Evolutionary conservation across 1,140 invertebrate species (phyloP).

Genomic region (Aphelenchoides besseyi): DNA sequence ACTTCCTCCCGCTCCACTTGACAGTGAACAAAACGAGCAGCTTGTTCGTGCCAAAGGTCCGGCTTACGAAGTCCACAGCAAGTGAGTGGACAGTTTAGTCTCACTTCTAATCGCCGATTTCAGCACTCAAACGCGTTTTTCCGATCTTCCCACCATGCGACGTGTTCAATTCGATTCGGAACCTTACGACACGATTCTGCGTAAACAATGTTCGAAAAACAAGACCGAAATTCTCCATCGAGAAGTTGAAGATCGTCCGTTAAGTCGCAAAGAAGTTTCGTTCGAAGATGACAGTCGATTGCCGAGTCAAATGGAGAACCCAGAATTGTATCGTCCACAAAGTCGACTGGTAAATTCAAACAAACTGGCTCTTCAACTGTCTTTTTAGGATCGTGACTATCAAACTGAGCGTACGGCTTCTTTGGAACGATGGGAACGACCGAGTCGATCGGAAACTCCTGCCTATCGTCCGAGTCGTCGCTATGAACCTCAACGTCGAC

Average conservation of each 20-base stretch:
- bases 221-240: neutral
- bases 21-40: neutral
- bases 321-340: neutral
- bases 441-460: neutral
- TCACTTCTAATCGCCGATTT: neutral
- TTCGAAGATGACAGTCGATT: neutral
- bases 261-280: neutral
- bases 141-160: conserved; percentile 6
- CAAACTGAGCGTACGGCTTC: neutral
- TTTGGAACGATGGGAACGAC: too few relatives aligned
- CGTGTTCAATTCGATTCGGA: neutral
- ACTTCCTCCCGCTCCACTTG: conserved; percentile 24
- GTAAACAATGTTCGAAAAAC: conserved; percentile 9
- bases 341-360: neutral
- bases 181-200: conserved; percentile 4
- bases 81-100: conserved; percentile 1
- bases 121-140: conserved; percentile 22
- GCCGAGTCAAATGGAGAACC: too few relatives aligned
- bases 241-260: neutral
- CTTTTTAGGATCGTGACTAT: neutral
- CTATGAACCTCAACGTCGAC: neutral
- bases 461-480: neutral
- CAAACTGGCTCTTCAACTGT: neutral
- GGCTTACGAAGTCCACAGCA: neutral
- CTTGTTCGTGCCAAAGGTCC: conserved; percentile 26